Percentiles rank a stretch among this genome's conserved stretches.
Evolutionary conservation across 2,797 vertebrate species (phyloP).

Genomic region (Salarias fasciatus): DNA sequence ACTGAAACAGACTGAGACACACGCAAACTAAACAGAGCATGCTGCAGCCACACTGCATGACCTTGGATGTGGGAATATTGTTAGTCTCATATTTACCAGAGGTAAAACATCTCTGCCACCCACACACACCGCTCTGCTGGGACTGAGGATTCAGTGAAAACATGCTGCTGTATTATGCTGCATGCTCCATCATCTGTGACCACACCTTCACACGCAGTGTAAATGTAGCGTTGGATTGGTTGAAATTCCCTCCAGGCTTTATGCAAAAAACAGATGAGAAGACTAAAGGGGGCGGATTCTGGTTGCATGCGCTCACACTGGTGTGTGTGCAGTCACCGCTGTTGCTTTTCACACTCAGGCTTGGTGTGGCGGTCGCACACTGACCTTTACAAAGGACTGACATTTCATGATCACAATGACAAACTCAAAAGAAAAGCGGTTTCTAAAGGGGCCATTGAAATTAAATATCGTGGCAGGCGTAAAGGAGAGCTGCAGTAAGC

Average conservation of each 20-base stretch:
- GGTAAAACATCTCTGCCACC: slow-evolving; percentile 59
- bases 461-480: slow-evolving; percentile 27
- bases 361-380: neutral
- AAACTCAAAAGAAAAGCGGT: slow-evolving; percentile 3
- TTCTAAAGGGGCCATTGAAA: slow-evolving; percentile 19
- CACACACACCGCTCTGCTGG: slow-evolving; percentile 29
- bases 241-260: slow-evolving; percentile 45
- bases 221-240: slow-evolving; percentile 48
- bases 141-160: slow-evolving; percentile 36
- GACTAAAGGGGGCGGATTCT: slow-evolving; percentile 40
- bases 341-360: slow-evolving; percentile 20
- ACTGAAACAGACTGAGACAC: slow-evolving; percentile 29
- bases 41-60: slow-evolving; percentile 61
- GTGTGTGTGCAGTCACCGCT: slow-evolving; percentile 20
- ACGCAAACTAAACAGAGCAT: slow-evolving; percentile 44
- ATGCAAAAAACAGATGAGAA: slow-evolving; percentile 42
- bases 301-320: slow-evolving; percentile 7
- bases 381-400: slow-evolving; percentile 26
- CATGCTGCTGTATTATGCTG: neutral
- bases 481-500: neutral
- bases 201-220: slow-evolving; percentile 22
- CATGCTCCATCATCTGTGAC: slow-evolving; percentile 10
- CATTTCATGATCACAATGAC: slow-evolving; percentile 24
- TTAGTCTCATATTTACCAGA: slow-evolving; percentile 68
- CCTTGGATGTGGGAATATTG: slow-evolving; percentile 71